phyloP scores from a whole-genome alignment of 2,888 invertebrate species.

The Latrodectus elegans region DNA sequence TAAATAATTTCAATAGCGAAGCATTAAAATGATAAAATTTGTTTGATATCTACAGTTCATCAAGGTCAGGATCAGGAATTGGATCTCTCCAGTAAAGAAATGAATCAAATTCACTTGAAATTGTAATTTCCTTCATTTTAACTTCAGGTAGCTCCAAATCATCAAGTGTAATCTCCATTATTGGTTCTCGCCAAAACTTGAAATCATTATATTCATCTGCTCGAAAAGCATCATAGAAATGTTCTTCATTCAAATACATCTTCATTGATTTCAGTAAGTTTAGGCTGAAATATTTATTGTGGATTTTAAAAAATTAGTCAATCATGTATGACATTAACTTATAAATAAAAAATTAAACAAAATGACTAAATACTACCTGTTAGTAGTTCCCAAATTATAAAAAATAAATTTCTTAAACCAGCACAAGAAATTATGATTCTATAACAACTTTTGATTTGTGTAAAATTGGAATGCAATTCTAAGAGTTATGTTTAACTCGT shows the following conservation, averaged over 20 bases:
- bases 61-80: constrained; percentile 62
- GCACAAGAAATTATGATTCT: too few species aligned
- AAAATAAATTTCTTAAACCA: too few species aligned
- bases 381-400: too few species aligned
- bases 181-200: constrained; percentile 68
- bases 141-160: constrained; percentile 35
- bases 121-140: constrained; percentile 12
- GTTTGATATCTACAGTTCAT: constrained; percentile 27
- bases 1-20: background rate
- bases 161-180: constrained; percentile 55
- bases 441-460: too few species aligned
- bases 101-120: constrained; percentile 50
- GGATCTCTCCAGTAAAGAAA: constrained; percentile 68
- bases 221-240: constrained; percentile 30
- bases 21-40: background rate
- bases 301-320: too few species aligned
- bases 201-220: constrained; percentile 61
- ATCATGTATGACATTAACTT: background rate
- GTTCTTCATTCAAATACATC: constrained; percentile 46
- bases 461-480: too few species aligned
- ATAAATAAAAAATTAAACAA: too few species aligned
- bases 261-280: background rate
- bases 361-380: too few species aligned
- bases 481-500: too few species aligned
- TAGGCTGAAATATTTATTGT: background rate